phyloP scores from a whole-genome alignment of 2,797 vertebrate species.

The Ptychadena robeensis region DNA sequence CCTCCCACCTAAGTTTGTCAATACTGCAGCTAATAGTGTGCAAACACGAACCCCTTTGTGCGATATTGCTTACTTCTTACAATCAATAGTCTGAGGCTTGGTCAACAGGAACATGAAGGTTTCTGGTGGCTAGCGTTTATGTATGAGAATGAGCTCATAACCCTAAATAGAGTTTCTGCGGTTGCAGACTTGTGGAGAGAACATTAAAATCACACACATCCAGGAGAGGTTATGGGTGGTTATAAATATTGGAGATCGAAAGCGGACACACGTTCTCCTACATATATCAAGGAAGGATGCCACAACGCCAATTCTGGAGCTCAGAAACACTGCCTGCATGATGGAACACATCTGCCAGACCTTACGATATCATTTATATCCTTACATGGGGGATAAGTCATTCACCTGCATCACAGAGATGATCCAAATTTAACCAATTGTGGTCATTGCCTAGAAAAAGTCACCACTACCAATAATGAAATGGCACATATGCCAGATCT shows the following conservation, averaged over 20 bases:
- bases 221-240: not conserved
- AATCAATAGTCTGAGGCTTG: slow-evolving; percentile 31
- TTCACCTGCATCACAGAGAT: not conserved
- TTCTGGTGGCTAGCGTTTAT: not conserved
- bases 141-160: not conserved
- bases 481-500: not conserved
- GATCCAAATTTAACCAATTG: not conserved
- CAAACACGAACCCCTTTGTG: slow-evolving; percentile 18
- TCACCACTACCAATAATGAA: not conserved
- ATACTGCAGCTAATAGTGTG: slow-evolving; percentile 9
- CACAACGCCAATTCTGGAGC: slow-evolving; percentile 10
- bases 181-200: not conserved
- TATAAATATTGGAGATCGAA: slow-evolving; percentile 12
- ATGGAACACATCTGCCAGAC: slow-evolving; percentile 7
- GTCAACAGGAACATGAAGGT: slow-evolving; percentile 22
- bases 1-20: not conserved
- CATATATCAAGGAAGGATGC: not conserved
- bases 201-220: slow-evolving; percentile 4
- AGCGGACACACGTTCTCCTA: not conserved
- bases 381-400: not conserved
- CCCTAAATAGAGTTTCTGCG: not conserved
- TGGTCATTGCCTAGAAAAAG: no score
- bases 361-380: not conserved
- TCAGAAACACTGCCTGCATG: slow-evolving; percentile 1
- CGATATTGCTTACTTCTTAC: slow-evolving; percentile 29